Evolutionary conservation across 2,113 vertebrate species (phyloP).

Genomic region (Tragelaphus strepsiceros): DNA sequence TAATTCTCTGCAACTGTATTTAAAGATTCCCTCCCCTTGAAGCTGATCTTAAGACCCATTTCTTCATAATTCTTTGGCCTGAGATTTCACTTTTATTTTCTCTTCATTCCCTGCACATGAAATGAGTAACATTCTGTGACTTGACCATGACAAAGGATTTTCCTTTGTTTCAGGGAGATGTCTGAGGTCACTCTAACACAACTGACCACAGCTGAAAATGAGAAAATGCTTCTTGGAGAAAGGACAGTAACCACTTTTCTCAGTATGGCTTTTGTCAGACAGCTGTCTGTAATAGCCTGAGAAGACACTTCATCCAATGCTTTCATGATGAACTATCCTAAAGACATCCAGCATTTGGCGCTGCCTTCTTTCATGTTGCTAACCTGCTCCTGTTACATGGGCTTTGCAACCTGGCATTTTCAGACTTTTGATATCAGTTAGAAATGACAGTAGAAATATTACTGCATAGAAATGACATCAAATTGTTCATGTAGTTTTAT

Average conservation of each 20-base stretch:
- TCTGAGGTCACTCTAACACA: neutral
- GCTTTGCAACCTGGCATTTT: neutral
- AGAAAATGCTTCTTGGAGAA: constrained; percentile 18
- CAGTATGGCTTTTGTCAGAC: neutral
- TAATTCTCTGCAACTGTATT: neutral
- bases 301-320: neutral
- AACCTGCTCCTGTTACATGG: neutral
- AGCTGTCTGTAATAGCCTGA: neutral
- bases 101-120: neutral
- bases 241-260: neutral
- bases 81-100: neutral
- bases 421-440: neutral
- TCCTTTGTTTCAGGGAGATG: neutral
- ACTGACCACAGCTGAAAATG: neutral
- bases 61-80: neutral
- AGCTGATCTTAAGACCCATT: neutral
- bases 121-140: neutral
- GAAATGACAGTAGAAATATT: neutral
- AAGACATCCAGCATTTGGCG: neutral
- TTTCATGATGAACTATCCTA: neutral
- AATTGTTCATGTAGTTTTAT: neutral
- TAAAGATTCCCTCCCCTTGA: neutral
- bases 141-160: neutral
- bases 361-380: neutral
- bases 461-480: neutral